Base-by-base conservation (phyloP, 2,113 vertebrate species). In the Ictalurus furcatus region DNA sequence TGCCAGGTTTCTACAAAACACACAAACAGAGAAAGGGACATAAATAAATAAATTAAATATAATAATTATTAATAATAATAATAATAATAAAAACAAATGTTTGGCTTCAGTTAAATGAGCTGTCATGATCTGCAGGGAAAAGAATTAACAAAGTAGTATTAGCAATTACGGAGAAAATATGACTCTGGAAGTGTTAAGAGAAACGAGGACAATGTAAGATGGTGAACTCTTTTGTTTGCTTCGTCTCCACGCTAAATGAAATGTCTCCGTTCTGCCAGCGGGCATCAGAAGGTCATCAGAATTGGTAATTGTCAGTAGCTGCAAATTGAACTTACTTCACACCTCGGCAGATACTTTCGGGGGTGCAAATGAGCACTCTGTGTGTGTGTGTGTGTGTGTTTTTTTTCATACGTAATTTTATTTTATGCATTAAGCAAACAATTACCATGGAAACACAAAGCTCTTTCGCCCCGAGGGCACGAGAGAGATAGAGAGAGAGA, bases 301-400 rank as follows among this genome's bases (percentile, higher is more conserved):
- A 96, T 95, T 95, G 92, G 89, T 91, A 95, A 96, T 96, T 97
- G 97, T 97, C 96, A 97, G 95, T 93, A 93, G 23, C 95, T 97
- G 96, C 90, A 96, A 97, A 97, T 96, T 97, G 96, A 96, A 96
- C 96, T 97, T 97, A 96, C 97, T 97, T 97, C 97, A 96, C 97
- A 98, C 97, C 95, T 97, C 96, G 94, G 86, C 84, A 91, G 93
- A 94, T 96, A 95, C 93, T 95, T 96, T 96, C 91, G 94, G 95
- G 97, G 95, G 97, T 97, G 97, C 96, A 98, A 99, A 98, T 98
- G 95, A 97, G 95, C 95, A 94, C 95, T 95, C 58, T 30, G 80
- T 13, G 19, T 37, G 97, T 96, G 95, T 96, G 97, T 96, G 94
- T 96, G 2, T 52, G 2, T 52, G 2, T 52, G 95, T 96, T 96